Evolutionary conservation across 2,797 vertebrate genomes (phyloP).

Genomic region (Gadopsis marmoratus): DNA sequence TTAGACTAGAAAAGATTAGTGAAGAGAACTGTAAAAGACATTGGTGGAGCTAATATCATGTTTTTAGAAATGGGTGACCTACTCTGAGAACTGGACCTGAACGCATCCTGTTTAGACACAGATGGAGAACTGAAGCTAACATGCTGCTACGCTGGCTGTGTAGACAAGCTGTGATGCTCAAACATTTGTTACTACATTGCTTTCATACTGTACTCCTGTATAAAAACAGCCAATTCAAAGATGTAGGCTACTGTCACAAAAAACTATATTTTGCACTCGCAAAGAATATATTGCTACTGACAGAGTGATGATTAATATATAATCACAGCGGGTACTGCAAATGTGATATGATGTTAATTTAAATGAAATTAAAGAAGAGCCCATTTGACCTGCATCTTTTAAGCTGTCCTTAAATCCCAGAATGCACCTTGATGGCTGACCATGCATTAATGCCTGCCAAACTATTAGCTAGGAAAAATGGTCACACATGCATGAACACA

Average conservation of each 20-base stretch:
- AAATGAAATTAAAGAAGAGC: not conserved
- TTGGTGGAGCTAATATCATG: too few species aligned
- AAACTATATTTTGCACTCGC: not conserved
- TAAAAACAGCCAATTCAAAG: not conserved
- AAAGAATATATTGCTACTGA: not conserved
- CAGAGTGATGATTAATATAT: not conserved
- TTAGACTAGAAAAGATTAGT: too few species aligned
- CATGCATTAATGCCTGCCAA: not conserved
- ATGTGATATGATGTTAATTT: not conserved
- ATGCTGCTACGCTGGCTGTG: not conserved
- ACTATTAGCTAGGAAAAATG: slow-evolving; percentile 20
- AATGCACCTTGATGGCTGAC: slow-evolving; percentile 13
- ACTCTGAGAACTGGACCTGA: not conserved
- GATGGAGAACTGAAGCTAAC: not conserved
- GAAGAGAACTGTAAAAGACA: too few species aligned
- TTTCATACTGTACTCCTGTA: not conserved
- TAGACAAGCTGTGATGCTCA: not conserved
- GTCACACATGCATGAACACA: not conserved
- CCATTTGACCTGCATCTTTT: not conserved
- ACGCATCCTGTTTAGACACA: not conserved
- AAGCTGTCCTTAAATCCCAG: not conserved
- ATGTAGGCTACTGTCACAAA: not conserved
- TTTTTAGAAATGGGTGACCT: not conserved
- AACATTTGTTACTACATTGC: not conserved
- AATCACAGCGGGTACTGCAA: not conserved